Conservation (phyloP, 1,140 invertebrate genomes). For the Zaprionus lachaisei region DNA sequence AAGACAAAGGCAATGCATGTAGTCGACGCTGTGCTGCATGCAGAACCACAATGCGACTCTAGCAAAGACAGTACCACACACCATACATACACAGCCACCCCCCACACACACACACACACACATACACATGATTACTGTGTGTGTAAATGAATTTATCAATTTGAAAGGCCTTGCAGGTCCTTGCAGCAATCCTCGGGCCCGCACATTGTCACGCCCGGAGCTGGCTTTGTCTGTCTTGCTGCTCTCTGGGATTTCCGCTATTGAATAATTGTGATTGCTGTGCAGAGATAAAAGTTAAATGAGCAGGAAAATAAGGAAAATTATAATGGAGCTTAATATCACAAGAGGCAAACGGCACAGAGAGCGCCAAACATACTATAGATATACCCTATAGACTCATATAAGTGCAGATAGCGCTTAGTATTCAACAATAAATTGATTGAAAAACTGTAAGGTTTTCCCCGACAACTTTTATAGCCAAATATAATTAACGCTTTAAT, state of each 20-base stretch:
- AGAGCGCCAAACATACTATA: background rate
- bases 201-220: conserved; percentile 39
- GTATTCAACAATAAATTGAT: background rate
- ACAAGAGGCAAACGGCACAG: conserved; percentile 17
- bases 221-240: conserved; percentile 11
- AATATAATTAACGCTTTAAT: background rate
- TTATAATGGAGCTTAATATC: conserved; percentile 46
- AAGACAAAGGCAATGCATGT: conserved; percentile 9
- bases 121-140: background rate
- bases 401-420: background rate
- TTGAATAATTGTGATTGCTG: conserved; percentile 81
- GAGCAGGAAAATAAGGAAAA: conserved; percentile 77
- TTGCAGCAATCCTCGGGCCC: conserved; percentile 23
- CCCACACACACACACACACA: conserved; percentile 1
- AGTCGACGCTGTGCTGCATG: conserved; percentile 22
- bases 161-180: conserved; percentile 32
- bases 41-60: background rate
- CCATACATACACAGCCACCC: conserved; percentile 1
- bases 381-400: background rate
- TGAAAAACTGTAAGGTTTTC: background rate
- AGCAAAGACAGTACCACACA: background rate
- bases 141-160: conserved; percentile 27
- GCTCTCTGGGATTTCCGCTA: conserved; percentile 67
- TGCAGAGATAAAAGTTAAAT: conserved; percentile 79
- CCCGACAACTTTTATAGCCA: background rate